Evolutionary conservation across 2,888 invertebrate genomes (phyloP).

Genomic region (Blera fallax): DNA sequence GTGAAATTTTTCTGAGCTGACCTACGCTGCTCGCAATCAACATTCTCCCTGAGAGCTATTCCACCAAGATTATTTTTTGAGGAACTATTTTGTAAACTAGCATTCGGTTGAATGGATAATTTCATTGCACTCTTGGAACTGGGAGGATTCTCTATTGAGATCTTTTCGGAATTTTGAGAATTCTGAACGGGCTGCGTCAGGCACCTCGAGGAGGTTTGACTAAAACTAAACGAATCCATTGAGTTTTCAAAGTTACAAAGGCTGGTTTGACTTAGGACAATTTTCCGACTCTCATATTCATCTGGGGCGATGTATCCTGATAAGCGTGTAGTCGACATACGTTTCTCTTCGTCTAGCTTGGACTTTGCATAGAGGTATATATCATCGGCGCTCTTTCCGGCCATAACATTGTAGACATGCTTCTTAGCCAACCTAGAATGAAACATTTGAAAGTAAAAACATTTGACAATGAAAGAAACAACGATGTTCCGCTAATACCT

Average conservation of each 20-base stretch:
- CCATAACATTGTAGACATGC: constrained; percentile 86
- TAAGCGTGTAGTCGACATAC: constrained; percentile 75
- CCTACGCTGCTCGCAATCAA: constrained; percentile 78
- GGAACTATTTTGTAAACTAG: constrained; percentile 78
- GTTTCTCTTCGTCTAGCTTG: constrained; percentile 76
- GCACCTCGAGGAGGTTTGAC: constrained; percentile 74
- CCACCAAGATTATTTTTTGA: constrained; percentile 80
- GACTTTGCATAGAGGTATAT: constrained; percentile 81
- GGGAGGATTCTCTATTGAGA: not conserved
- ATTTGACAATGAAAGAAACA: not conserved
- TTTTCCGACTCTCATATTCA: constrained; percentile 78
- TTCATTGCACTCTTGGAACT: constrained; percentile 53
- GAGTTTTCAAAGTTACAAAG: constrained; percentile 77
- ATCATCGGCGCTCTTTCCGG: constrained; percentile 86
- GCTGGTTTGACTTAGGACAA: constrained; percentile 67
- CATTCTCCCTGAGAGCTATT: constrained; percentile 79
- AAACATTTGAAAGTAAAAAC: constrained; percentile 9
- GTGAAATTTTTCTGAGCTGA: constrained; percentile 81
- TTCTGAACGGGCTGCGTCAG: constrained; percentile 38
- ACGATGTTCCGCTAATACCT: constrained; percentile 80
- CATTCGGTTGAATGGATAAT: constrained; percentile 76
- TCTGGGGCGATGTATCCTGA: constrained; percentile 80
- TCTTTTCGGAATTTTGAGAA: constrained; percentile 28
- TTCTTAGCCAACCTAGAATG: constrained; percentile 85
- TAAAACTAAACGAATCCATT: constrained; percentile 76